Conservation (phyloP, 2,113 vertebrate genomes). For the Marmota flaviventris region DNA sequence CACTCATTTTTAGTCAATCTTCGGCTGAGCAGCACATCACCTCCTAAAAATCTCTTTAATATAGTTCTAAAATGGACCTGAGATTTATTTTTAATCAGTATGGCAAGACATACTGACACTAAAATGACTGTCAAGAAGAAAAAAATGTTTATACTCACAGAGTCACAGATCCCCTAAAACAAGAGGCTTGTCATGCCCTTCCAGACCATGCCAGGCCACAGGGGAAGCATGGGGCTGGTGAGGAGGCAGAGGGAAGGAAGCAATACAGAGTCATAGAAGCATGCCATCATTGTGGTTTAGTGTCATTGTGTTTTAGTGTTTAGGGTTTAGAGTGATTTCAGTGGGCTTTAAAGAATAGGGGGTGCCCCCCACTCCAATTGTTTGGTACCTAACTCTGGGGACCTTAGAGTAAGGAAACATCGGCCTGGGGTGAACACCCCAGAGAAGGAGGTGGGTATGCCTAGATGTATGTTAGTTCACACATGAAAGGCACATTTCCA, state of each 20-base stretch:
- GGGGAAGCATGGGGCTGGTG: neutral
- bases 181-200: too few relatives aligned
- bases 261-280: neutral
- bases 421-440: neutral
- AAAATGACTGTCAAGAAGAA: neutral
- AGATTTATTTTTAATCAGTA: neutral
- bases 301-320: too few relatives aligned
- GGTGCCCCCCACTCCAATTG: neutral
- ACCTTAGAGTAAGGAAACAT: neutral
- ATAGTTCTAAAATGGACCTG: neutral
- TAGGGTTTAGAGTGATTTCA: neutral
- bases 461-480: neutral
- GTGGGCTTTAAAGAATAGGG: neutral
- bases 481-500: neutral
- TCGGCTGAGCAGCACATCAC: neutral
- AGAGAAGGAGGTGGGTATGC: neutral
- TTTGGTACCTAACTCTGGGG: neutral
- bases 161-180: neutral
- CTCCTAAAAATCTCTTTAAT: neutral
- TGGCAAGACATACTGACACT: neutral
- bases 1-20: neutral
- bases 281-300: neutral
- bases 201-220: too few relatives aligned
- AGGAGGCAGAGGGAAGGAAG: neutral
- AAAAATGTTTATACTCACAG: neutral